Percentiles rank a stretch among this genome's conserved stretches.
These are phyloP conservation scores for Nasalis larvatus DNA, from an alignment of 2,113 vertebrate genomes.

Conservation along the genomic window DNA sequence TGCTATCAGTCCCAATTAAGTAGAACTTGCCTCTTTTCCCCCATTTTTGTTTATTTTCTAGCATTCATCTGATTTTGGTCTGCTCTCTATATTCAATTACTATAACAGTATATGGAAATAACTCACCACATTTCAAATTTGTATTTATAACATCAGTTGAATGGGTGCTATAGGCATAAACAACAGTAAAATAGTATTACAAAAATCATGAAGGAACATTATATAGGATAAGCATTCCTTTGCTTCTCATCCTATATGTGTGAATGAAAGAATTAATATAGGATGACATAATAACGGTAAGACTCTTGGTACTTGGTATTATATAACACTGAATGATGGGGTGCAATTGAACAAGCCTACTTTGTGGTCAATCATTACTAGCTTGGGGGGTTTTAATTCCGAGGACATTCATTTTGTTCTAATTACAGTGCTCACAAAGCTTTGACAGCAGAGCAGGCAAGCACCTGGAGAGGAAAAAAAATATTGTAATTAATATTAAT, in stretches of 20 bases:
- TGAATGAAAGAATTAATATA: conserved; percentile 50
- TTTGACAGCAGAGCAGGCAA: background rate
- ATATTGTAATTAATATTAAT: conserved; percentile 28
- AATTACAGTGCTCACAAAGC: conserved; percentile 35
- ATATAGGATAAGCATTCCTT: background rate
- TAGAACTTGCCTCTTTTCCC: background rate
- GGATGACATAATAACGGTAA: conserved; percentile 11
- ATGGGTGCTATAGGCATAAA: background rate
- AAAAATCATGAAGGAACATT: conserved; percentile 20
- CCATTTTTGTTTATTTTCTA: background rate
- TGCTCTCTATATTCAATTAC: background rate
- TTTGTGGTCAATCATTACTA: conserved; percentile 34
- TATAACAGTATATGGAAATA: background rate
- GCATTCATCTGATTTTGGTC: conserved; percentile 1
- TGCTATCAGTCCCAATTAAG: background rate
- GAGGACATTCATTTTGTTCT: conserved; percentile 11
- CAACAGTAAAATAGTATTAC: conserved; percentile 9
- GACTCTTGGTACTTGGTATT: background rate
- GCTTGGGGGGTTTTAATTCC: conserved; percentile 44
- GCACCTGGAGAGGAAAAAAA: background rate
- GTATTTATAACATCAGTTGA: background rate
- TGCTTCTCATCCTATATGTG: background rate
- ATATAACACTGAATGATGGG: conserved; percentile 27
- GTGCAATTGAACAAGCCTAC: background rate
- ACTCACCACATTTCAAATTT: background rate